Percentiles rank a stretch among this genome's conserved stretches.
Evolutionary conservation across 2,888 invertebrate species (phyloP).

Genomic region (Parasteatoda lunata): DNA sequence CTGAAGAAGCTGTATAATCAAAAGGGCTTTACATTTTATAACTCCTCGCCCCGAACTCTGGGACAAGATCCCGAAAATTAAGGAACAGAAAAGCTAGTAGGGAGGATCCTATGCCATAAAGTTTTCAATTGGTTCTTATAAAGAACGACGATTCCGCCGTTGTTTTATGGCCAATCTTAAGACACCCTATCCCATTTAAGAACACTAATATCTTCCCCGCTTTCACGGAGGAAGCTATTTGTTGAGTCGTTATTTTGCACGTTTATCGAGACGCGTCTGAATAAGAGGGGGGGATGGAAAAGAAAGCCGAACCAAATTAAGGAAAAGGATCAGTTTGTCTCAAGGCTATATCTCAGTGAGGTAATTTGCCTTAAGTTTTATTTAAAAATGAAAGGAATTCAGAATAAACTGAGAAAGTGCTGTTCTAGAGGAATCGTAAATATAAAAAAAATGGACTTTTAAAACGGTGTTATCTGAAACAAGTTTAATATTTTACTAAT

Average conservation of each 20-base stretch:
- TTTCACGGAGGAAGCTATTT: neutral
- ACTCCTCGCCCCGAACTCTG: neutral
- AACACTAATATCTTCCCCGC: constrained; percentile 24
- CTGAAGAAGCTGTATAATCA: neutral
- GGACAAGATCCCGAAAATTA: too few species aligned
- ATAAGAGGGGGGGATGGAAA: neutral
- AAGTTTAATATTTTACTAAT: too few species aligned
- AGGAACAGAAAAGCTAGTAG: too few species aligned
- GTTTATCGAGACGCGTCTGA: neutral
- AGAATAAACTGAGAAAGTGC: neutral
- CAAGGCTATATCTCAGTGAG: neutral
- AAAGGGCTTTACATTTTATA: constrained; percentile 5
- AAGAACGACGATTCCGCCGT: constrained; percentile 11
- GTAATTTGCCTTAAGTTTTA: neutral
- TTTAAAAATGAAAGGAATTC: neutral
- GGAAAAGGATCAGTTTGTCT: constrained; percentile 1
- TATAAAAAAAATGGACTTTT: too few species aligned
- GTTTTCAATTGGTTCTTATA: constrained; percentile 16
- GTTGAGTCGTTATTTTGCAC: constrained; percentile 5
- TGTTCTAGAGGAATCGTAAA: too few species aligned
- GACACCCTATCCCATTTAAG: constrained; percentile 35
- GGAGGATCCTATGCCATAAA: constrained; percentile 6
- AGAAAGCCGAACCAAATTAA: neutral
- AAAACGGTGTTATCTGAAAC: too few species aligned
- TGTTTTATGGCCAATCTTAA: constrained; percentile 18